These are phyloP conservation scores for Scatophagus argus DNA, from an alignment of 2,113 vertebrate species.

Conservation along the genomic window DNA sequence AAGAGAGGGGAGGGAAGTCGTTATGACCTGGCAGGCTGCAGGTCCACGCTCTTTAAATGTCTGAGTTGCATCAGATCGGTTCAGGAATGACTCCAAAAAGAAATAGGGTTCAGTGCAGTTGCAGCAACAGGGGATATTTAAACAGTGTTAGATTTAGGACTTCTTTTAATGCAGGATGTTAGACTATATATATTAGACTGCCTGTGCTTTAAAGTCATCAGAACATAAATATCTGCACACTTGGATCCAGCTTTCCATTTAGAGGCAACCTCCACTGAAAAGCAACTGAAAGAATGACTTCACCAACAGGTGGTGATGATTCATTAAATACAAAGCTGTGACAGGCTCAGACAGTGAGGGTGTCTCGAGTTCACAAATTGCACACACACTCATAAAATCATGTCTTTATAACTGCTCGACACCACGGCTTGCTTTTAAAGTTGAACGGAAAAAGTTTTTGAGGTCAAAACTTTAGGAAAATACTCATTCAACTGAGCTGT, in stretches of 20 bases:
- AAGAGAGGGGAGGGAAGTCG: conserved; percentile 53
- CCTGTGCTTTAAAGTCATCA: neutral
- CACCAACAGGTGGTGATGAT: neutral
- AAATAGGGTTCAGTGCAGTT: neutral
- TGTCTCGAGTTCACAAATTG: neutral
- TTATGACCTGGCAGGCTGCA: conserved; percentile 66
- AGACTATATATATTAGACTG: neutral
- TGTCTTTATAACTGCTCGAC: neutral
- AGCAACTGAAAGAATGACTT: neutral
- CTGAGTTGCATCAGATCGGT: conserved; percentile 44
- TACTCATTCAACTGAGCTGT: neutral
- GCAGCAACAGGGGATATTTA: conserved; percentile 1
- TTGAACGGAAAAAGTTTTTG: neutral
- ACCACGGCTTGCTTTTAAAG: neutral
- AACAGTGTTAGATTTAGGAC: neutral
- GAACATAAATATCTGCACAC: neutral
- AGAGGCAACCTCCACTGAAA: neutral
- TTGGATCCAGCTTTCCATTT: neutral
- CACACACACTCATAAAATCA: neutral
- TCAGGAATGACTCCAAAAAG: neutral
- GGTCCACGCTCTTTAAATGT: conserved; percentile 56
- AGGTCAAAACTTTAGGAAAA: neutral
- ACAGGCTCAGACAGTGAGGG: neutral
- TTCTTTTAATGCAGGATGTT: neutral
- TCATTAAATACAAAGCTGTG: neutral